Conservation (phyloP, 2,113 vertebrate genomes). For the Perccottus glenii region DNA sequence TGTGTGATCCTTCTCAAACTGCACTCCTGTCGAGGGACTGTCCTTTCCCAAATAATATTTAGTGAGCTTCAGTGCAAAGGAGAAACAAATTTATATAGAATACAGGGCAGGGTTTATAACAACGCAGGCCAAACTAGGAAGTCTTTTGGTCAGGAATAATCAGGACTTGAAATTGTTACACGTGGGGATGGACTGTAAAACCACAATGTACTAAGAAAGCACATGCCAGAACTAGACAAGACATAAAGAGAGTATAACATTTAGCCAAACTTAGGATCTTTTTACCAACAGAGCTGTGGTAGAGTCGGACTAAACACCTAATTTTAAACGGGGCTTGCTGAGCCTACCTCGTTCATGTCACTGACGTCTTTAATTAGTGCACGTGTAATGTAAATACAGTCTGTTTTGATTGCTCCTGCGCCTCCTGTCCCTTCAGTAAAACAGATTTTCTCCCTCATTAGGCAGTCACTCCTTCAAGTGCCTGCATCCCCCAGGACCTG, state of each 20-base stretch:
- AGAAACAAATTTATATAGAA: no score
- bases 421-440: slow-evolving; percentile 63
- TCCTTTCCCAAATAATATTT: neutral
- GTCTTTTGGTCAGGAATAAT: no score
- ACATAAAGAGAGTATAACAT: no score
- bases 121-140: no score
- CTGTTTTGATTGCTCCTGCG: slow-evolving; percentile 67
- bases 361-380: slow-evolving; percentile 75
- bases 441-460: slow-evolving; percentile 79
- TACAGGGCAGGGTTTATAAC: no score
- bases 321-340: slow-evolving; percentile 51
- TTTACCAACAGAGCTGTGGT: slow-evolving; percentile 2
- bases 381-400: slow-evolving; percentile 76
- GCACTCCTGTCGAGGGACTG: slow-evolving; percentile 1
- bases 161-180: no score
- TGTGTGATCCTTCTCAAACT: slow-evolving; percentile 2
- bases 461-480: slow-evolving; percentile 77
- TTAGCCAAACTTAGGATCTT: no score
- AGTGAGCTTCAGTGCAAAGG: no score
- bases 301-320: slow-evolving; percentile 31
- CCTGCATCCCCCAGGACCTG: slow-evolving; percentile 64
- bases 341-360: slow-evolving; percentile 69
- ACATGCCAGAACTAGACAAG: no score
- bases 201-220: no score
- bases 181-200: no score